Evolutionary conservation across 2,888 invertebrate genomes (phyloP), one percentile per base, ranked within the genome.

Genomic region (Mystacides longicornis): DNA sequence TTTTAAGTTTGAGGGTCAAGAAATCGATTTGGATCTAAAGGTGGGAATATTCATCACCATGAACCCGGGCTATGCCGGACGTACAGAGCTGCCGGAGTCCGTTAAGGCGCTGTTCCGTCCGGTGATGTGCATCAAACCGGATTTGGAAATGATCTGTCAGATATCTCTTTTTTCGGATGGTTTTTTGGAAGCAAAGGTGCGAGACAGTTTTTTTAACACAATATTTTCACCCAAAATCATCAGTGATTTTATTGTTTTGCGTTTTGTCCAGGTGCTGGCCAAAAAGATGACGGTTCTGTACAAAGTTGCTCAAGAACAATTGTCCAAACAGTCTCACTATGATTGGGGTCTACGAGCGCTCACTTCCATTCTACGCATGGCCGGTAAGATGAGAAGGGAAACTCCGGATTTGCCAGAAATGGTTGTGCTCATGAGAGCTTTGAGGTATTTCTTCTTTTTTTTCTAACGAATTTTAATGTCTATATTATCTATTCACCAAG

Each of bases 221-320:
- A 3, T 45, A 45, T 20, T 3, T n/a, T n/a, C n/a, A n/a, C n/a
- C n/a, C n/a, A n/a, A n/a, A n/a, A n/a, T n/a, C n/a, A n/a, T n/a
- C n/a, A n/a, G n/a, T n/a, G n/a, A n/a, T n/a, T n/a, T n/a, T n/a
- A n/a, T 27, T 27, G 11, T 27, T 27, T 27, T 5, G 5, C 11
- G 27, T 27, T 27, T 5, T 27, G 52, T 64, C 11, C 55, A 80
- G 81, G 78, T 86, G 3, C 69, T 95, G 48, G 93, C 94, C 0
- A 94, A 93, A 70, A 95, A 95, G 72, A 93, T 95, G 91, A 93
- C 93, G 0, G 89, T 92, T 1, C 70, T 95, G 11, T 95, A 95
- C 71, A 86, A 87, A 65, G 76, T 95, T 58, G 91, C 93, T 0
- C 79, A 83, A 55, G 91, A 92, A 65, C 94, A 94, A 68, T 74